Evolutionary conservation across 2,888 invertebrate species (phyloP).

Genomic region (Drosophila macrospina): DNA sequence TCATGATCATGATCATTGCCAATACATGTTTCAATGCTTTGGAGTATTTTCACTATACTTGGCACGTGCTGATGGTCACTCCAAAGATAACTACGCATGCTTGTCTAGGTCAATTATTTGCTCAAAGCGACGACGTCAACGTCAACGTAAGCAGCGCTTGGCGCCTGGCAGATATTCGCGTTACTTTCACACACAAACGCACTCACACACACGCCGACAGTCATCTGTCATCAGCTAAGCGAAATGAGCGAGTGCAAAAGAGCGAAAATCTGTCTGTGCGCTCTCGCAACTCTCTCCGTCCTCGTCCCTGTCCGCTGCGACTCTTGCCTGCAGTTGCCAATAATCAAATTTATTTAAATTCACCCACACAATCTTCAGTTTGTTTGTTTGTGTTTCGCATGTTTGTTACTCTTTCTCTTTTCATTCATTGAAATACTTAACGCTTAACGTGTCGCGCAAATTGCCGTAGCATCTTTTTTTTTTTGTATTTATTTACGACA

Average conservation of each 20-base stretch:
- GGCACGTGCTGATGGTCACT: constrained; percentile 69
- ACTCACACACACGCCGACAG: not conserved
- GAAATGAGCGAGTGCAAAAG: constrained; percentile 76
- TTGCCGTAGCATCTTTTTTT: constrained; percentile 21
- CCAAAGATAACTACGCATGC: constrained; percentile 52
- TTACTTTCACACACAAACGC: constrained; percentile 45
- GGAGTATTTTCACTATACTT: constrained; percentile 64
- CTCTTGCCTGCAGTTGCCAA: constrained; percentile 29
- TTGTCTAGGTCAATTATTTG: constrained; percentile 70
- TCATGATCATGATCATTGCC: constrained; percentile 70
- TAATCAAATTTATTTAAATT: constrained; percentile 67
- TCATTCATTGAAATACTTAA: constrained; percentile 48
- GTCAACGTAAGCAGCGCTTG: constrained; percentile 15
- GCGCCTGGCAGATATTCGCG: constrained; percentile 20
- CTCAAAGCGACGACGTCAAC: constrained; percentile 20
- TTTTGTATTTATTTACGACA: constrained; percentile 3
- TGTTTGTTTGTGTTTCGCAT: constrained; percentile 68
- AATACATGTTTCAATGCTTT: constrained; percentile 25
- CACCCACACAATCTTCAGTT: constrained; percentile 52
- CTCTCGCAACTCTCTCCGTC: constrained; percentile 15
- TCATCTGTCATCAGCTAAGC: constrained; percentile 10
- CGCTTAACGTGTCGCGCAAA: constrained; percentile 44
- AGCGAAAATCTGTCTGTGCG: constrained; percentile 35
- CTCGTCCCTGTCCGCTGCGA: not conserved
- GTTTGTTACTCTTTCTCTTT: constrained; percentile 48